Percentiles rank a stretch among this genome's conserved stretches.
These are phyloP conservation scores for Cremastobaeus sp. DNA, from an alignment of 2,888 invertebrate species.

Conservation along the genomic window DNA sequence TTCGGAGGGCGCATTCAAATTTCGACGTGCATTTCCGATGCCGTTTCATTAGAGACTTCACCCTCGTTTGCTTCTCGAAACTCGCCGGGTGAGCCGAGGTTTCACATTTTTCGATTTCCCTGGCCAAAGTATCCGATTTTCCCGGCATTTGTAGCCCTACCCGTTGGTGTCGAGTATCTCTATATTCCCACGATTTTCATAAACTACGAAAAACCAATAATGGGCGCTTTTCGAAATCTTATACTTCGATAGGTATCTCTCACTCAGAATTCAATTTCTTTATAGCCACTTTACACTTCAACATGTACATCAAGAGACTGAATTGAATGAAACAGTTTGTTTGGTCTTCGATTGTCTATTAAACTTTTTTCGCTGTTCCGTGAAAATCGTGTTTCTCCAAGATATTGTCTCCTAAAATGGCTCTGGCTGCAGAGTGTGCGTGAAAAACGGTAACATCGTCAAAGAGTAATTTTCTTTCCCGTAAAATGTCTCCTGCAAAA, in stretches of 20 bases:
- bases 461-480: background rate
- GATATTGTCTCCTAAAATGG: background rate
- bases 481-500: too few relatives aligned
- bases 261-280: slow-evolving; percentile 55
- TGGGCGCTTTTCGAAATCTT: slow-evolving; percentile 46
- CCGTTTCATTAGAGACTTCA: too few relatives aligned
- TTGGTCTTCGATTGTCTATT: slow-evolving; percentile 41
- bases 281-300: slow-evolving; percentile 55
- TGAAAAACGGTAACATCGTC: too few relatives aligned
- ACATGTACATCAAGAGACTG: slow-evolving; percentile 32
- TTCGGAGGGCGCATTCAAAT: background rate
- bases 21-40: background rate
- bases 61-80: slow-evolving; percentile 12
- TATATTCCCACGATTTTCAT: slow-evolving; percentile 45
- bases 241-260: slow-evolving; percentile 44
- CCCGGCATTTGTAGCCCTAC: background rate
- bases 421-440: too few relatives aligned
- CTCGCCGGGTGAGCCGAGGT: too few relatives aligned
- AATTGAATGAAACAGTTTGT: slow-evolving; percentile 50
- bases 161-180: slow-evolving; percentile 22
- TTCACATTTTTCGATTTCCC: too few relatives aligned
- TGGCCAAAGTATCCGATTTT: too few relatives aligned
- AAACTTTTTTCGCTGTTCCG: slow-evolving; percentile 3
- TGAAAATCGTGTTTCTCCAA: background rate
- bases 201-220: slow-evolving; percentile 55